Base-by-base conservation (phyloP, 2,888 invertebrate species). In the Drosophila acutilabella region DNA sequence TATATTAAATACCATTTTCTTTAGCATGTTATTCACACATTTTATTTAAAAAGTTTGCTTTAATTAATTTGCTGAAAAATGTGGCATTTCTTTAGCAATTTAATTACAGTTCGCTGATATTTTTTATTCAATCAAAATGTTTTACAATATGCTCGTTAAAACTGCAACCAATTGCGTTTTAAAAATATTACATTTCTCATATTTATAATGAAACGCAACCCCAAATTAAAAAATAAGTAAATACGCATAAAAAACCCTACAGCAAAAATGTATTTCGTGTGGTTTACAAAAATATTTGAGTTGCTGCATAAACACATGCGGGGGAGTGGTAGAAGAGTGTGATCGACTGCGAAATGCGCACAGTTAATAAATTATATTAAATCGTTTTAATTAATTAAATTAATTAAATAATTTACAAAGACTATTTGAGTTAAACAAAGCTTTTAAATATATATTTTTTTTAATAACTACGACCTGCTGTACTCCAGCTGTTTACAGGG, bases 91-190 rank as follows among this genome's bases (percentile, higher is more conserved):
- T 36, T 23, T 36, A 42, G 42, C 30, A 0, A 11, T 66, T 73
- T 67, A 38, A 48, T 67, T 57, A 40, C 53, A 41, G 20, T 57
- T 48, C 16, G 23, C 33, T 30, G 57, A 11, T 10, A 23, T 58
- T 60, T 51, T 54, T 54, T 64, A 74, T 74, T 77, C 57, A 78
- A 74, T 75, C 53, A 68, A 73, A 45, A 30, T 51, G 42, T 26
- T 45, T 59, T 62, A 68, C 78, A 78, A 72, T 73, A 41, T 64
- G 47, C 36, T 58, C 30, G 60, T 73, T 64, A 73, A 73, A 73
- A 52, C 33, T 36, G 44, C 69, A 73, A 74, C 78, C 44, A 68
- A 74, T 62, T 61, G 60, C 30, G 58, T 52, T 51, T 16, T 8
- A 54, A 61, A 65, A 64, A 64, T 50, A 40, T 53, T 48, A 42